Percentiles rank a stretch among this genome's conserved stretches.
Evolutionary conservation across 2,113 vertebrate species (phyloP).

Genomic region (Platanista minor): DNA sequence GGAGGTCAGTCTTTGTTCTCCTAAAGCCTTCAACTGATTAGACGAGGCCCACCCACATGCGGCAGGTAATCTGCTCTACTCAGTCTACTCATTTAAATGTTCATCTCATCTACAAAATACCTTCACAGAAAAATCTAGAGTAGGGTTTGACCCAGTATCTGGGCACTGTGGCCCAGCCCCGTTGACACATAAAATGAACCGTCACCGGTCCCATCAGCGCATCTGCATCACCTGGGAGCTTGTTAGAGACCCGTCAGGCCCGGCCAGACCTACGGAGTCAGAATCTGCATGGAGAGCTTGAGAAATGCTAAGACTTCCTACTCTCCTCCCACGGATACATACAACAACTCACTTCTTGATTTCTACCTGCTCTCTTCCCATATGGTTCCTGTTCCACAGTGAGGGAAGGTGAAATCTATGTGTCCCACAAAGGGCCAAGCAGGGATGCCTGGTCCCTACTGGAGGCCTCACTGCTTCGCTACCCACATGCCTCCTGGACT

Average conservation of each 20-base stretch:
- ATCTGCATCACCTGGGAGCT: not conserved
- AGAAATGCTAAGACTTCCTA: not conserved
- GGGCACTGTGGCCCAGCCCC: not conserved
- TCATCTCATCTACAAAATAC: not conserved
- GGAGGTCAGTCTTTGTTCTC: not conserved
- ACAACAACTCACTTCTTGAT: not conserved
- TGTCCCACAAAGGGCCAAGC: too few species aligned
- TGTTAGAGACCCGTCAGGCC: not conserved
- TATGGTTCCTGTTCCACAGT: fast-evolving
- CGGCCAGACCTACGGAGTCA: not conserved
- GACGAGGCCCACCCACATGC: not conserved
- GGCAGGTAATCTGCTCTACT: not conserved
- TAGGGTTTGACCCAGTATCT: not conserved
- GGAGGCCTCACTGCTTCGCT: fast-evolving
- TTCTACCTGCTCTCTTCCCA: not conserved
- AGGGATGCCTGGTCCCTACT: not conserved
- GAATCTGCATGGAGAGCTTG: not conserved
- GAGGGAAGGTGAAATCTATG: not conserved
- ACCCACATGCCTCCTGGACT: not conserved
- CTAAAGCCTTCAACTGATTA: not conserved
- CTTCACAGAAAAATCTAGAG: not conserved
- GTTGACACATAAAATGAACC: not conserved
- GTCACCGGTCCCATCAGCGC: not conserved
- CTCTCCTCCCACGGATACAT: not conserved
- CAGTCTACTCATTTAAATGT: not conserved